Conservation (phyloP, 2,888 invertebrate species). For the Heliconius hortense region DNA sequence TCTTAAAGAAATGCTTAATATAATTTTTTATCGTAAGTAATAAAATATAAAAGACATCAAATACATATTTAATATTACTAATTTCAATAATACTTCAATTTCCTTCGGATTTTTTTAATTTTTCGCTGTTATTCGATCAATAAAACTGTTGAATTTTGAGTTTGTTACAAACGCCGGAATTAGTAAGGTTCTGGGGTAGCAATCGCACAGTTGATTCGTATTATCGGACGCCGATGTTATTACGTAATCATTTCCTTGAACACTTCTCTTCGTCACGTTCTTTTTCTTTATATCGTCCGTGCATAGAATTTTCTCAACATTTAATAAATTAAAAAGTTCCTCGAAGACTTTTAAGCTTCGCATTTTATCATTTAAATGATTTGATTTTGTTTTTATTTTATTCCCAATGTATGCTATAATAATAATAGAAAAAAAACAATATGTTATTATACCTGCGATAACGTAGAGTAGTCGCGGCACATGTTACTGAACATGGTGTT, state of each 20-base stretch:
- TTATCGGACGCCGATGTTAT: conserved; percentile 1
- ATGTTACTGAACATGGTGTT: neutral
- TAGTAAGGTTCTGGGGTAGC: conserved; percentile 52
- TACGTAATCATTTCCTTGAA: neutral
- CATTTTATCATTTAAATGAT: neutral
- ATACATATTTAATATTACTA: neutral
- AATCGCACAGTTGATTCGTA: conserved; percentile 53
- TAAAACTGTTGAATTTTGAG: conserved; percentile 53
- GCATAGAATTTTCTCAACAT: neutral
- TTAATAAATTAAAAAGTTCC: neutral
- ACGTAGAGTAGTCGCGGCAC: neutral
- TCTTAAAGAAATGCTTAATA: neutral
- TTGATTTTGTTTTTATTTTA: neutral
- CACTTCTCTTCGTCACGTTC: neutral
- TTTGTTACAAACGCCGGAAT: conserved; percentile 65
- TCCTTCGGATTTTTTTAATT: neutral
- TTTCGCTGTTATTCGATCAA: conserved; percentile 43
- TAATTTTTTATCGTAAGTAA: neutral
- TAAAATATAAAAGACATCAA: neutral
- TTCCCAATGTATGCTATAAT: neutral
- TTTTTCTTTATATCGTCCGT: conserved; percentile 11
- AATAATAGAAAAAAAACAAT: neutral
- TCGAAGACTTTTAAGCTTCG: neutral
- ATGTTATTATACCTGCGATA: neutral
- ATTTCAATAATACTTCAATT: neutral